These are phyloP conservation scores for Ptilorrhoa leucosticta DNA, from an alignment of 2,113 vertebrate genomes.

Conservation along the genomic window DNA sequence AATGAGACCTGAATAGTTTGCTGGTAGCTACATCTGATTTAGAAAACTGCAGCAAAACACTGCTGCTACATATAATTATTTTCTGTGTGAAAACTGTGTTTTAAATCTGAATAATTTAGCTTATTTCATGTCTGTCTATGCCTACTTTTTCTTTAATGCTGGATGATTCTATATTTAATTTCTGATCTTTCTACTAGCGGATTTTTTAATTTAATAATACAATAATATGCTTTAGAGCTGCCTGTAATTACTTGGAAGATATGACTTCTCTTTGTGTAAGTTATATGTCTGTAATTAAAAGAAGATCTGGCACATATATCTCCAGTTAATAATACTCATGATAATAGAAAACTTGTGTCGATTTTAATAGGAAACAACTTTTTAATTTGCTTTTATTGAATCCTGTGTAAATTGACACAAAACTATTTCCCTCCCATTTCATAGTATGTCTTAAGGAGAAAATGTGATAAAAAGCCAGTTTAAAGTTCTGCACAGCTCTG, in stretches of 20 bases:
- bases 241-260: constrained; percentile 53
- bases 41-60: background rate
- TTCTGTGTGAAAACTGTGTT: background rate
- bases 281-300: constrained; percentile 56
- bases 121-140: background rate
- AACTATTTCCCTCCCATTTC: background rate
- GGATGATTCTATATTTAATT: constrained; percentile 18
- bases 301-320: constrained; percentile 27
- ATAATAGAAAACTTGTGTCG: constrained; percentile 30
- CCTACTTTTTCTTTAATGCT: background rate
- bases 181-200: constrained; percentile 6
- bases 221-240: constrained; percentile 34
- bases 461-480: background rate
- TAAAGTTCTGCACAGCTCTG: background rate
- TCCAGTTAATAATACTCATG: constrained; percentile 15
- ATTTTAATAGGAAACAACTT: constrained; percentile 43
- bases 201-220: constrained; percentile 53
- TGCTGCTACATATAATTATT: background rate
- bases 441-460: background rate
- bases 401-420: background rate
- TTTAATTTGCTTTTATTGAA: constrained; percentile 23
- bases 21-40: background rate
- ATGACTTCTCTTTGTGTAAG: constrained; percentile 39
- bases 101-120: constrained; percentile 6
- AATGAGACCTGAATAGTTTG: background rate